Conservation (phyloP, 2,113 vertebrate species). For the Solea solea region DNA sequence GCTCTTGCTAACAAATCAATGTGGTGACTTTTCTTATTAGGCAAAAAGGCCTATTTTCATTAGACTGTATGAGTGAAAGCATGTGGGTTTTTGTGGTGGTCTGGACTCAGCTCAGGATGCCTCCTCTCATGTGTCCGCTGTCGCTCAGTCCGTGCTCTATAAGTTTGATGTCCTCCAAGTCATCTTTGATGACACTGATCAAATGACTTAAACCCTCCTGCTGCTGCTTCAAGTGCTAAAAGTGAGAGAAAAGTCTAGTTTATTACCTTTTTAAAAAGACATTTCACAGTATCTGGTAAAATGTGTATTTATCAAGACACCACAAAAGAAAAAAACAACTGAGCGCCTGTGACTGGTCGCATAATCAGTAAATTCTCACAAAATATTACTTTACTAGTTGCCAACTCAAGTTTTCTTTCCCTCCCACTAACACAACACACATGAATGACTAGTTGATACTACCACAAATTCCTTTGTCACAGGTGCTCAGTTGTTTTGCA, state of each 20-base stretch:
- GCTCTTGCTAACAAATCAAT: not conserved
- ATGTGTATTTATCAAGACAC: no score
- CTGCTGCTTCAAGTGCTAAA: conserved; percentile 96
- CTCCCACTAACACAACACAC: no score
- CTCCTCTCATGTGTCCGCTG: conserved; percentile 88
- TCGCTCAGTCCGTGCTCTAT: conserved; percentile 94
- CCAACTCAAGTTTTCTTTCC: no score
- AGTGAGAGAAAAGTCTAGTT: conserved; percentile 1
- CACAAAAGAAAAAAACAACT: no score
- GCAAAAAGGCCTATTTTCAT: not conserved
- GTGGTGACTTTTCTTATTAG: no score
- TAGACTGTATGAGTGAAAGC: not conserved
- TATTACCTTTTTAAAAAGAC: not conserved
- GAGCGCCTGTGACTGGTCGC: no score
- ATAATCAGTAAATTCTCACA: no score
- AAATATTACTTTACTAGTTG: no score
- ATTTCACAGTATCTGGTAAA: not conserved
- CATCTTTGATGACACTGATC: conserved; percentile 96
- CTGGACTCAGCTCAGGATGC: conserved; percentile 87
- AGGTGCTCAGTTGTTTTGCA: no score
- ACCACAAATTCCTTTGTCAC: no score
- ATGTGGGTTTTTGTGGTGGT: not conserved
- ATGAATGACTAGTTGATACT: no score
- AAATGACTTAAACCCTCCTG: conserved; percentile 96
- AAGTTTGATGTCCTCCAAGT: conserved; percentile 95